Base-by-base conservation (phyloP, 2,113 vertebrate species). In the Silurus asotus region DNA sequence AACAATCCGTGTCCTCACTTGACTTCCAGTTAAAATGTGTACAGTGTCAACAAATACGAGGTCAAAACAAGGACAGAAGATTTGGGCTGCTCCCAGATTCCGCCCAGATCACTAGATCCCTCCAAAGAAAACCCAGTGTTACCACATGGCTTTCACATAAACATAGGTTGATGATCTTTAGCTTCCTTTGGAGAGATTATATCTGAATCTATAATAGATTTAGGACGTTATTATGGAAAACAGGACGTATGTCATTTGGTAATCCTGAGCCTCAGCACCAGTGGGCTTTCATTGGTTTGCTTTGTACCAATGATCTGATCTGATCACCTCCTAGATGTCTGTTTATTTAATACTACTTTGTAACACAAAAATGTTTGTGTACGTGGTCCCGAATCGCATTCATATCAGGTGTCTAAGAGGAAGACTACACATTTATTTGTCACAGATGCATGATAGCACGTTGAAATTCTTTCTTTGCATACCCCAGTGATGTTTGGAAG, bases 51-150 rank as follows among this genome's bases (percentile, higher is more conserved):
- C 53, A 72, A 23, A 15, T 28, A 19, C 15, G 76, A 72, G 84
- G 86, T 86, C 19, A 79, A 20, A 14, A n/a, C 28, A 86, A 65
- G 89, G 84, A 61, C 84, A 61, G 23, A 65, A 81, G 61, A 72
- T 76, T 7, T 69, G 37, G 86, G 2, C 19, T 20, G 37, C 1
- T 62, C 72, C 59, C 2, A 65, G 14, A 64, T 77, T 2, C 45
- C 15, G 2, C 23, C 45, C 56, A 45, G 78, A 7, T n/a, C 25
- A 25, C 25, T 59, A 10, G 5, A n/a, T 3, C 9, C 37, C 37
- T 37, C 37, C 37, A 37, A 37, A 37, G 37, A 25, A 23, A 76
- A 55, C 20, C 51, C 15, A 11, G 23, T 74, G 70, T 10, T 48
- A 23, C 70, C 19, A 45, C 7, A 74, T 20, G 45, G 2, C 8